Conservation (phyloP, 2,797 vertebrate species). For the Sebastes jordani region DNA sequence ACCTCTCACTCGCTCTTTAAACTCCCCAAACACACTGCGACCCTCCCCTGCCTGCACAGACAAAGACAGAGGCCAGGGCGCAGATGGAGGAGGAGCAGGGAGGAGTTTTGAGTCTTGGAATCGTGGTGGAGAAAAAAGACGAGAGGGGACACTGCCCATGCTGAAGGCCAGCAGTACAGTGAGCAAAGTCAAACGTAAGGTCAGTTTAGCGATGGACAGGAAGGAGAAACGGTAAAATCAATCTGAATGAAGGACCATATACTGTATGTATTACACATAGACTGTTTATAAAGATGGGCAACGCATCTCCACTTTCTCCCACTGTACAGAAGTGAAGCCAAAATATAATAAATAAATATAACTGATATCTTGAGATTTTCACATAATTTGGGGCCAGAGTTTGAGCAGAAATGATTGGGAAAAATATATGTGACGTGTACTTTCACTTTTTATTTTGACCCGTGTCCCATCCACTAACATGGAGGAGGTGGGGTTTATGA, state of each 20-base stretch:
- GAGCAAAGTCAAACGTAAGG: constrained; percentile 60
- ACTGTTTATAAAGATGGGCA: neutral
- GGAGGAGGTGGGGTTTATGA: neutral
- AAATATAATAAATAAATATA: too few relatives aligned
- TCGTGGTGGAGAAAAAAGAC: constrained; percentile 25
- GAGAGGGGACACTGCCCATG: constrained; percentile 47
- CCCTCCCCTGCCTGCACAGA: constrained; percentile 37
- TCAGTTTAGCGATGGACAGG: constrained; percentile 52
- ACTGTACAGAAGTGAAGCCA: too few relatives aligned
- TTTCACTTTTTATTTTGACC: neutral
- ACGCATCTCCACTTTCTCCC: too few relatives aligned
- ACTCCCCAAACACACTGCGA: constrained; percentile 59
- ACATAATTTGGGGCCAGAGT: too few relatives aligned
- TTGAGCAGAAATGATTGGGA: neutral
- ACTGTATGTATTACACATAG: neutral
- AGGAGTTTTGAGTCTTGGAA: constrained; percentile 29
- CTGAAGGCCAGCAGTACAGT: constrained; percentile 55
- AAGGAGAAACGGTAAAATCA: constrained; percentile 61
- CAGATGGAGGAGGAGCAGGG: constrained; percentile 9
- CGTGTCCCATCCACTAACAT: neutral
- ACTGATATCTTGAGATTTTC: too few relatives aligned
- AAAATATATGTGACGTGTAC: neutral
- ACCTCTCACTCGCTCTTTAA: constrained; percentile 44
- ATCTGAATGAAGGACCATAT: neutral
- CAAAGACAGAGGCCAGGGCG: constrained; percentile 13